Percentiles rank a stretch among this genome's conserved stretches.
phyloP scores from a whole-genome alignment of 2,888 invertebrate species.

The Ametastegia equiseti region DNA sequence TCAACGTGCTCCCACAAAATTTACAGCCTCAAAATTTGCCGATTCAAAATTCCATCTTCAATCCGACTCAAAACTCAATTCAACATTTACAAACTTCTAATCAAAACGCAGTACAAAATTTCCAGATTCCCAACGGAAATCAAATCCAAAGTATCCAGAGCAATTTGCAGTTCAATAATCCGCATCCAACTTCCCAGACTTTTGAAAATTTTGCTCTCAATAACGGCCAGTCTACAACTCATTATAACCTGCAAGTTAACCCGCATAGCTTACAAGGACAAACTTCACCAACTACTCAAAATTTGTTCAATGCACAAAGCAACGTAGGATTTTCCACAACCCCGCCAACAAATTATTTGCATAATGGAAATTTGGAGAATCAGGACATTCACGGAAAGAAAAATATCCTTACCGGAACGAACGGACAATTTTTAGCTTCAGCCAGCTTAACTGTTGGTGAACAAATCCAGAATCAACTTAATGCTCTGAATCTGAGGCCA shows the following conservation, averaged over 20 bases:
- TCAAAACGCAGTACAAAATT: slow-evolving; percentile 55
- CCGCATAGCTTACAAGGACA: slow-evolving; percentile 64
- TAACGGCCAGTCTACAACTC: slow-evolving; percentile 32
- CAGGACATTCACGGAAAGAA: slow-evolving; percentile 59
- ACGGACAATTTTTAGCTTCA: slow-evolving; percentile 64
- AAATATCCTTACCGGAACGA: slow-evolving; percentile 50
- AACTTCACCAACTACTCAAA: slow-evolving; percentile 57
- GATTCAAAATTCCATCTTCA: background rate
- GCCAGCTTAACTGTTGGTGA: slow-evolving; percentile 66
- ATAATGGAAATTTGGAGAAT: slow-evolving; percentile 53
- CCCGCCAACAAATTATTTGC: slow-evolving; percentile 51
- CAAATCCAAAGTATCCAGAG: slow-evolving; percentile 28
- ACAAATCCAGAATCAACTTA: slow-evolving; percentile 52
- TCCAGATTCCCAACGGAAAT: slow-evolving; percentile 49
- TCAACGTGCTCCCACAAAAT: background rate
- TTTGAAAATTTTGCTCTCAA: slow-evolving; percentile 58
- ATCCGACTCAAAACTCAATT: slow-evolving; percentile 52
- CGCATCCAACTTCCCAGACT: slow-evolving; percentile 64
- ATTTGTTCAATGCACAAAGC: slow-evolving; percentile 11
- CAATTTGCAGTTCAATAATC: slow-evolving; percentile 52
- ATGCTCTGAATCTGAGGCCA: slow-evolving; percentile 55
- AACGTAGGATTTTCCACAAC: slow-evolving; percentile 52
- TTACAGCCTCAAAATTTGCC: slow-evolving; percentile 16
- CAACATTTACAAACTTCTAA: slow-evolving; percentile 54
- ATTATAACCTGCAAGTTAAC: slow-evolving; percentile 65